Conservation (phyloP, 2,113 vertebrate genomes). For the Aleadryas rufinucha region DNA sequence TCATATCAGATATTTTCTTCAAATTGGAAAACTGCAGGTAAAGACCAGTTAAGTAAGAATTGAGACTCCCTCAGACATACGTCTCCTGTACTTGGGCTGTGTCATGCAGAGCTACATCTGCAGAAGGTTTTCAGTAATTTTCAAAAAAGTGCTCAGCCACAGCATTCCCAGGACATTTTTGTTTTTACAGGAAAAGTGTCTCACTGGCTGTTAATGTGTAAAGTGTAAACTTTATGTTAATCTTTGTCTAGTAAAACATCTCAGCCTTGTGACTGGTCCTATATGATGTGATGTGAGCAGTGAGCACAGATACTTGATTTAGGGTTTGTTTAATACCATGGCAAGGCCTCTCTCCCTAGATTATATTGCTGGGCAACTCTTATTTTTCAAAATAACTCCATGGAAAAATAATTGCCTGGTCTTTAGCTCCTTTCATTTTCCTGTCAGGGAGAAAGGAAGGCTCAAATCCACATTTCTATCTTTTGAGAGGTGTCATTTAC, state of each 20-base stretch:
- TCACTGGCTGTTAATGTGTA: neutral
- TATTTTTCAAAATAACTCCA: neutral
- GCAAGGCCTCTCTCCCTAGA: neutral
- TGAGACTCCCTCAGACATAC: neutral
- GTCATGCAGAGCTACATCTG: neutral
- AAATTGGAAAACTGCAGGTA: neutral
- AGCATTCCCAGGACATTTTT: neutral
- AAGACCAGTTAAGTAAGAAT: neutral
- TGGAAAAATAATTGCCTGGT: neutral
- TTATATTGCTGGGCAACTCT: neutral
- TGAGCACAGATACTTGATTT: neutral
- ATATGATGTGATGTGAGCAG: neutral
- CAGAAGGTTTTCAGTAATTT: neutral
- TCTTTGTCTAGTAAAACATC: neutral
- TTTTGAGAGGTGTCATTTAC: neutral
- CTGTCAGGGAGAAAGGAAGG: neutral
- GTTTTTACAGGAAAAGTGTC: neutral
- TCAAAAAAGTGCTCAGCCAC: neutral
- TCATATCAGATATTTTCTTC: neutral
- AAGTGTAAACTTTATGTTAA: neutral
- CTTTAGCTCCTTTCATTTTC: neutral
- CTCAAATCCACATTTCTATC: neutral
- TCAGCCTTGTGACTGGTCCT: neutral
- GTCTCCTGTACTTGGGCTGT: neutral
- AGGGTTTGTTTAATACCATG: neutral